Conservation (phyloP, 2,888 invertebrate species). For the Papilio elwesi region DNA sequence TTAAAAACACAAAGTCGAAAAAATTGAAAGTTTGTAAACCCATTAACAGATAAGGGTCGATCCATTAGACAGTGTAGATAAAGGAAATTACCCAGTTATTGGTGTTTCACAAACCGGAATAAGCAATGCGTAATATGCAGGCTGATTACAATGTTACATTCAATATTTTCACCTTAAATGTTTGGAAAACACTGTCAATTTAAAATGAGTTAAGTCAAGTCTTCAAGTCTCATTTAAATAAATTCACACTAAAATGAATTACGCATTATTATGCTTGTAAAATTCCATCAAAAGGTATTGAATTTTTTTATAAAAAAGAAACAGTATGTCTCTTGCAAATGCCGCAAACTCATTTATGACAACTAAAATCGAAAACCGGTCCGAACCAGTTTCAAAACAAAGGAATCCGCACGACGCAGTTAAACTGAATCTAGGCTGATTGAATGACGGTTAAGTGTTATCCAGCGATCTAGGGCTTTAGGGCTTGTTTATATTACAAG, state of each 20-base stretch:
- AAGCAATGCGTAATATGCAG: conserved; percentile 45
- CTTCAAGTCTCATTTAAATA: too few species aligned
- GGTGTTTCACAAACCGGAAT: conserved; percentile 42
- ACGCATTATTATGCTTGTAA: background rate
- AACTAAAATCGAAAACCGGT: conserved; percentile 42
- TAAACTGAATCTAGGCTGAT: conserved; percentile 54
- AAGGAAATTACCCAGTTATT: conserved; percentile 51
- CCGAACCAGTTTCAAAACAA: conserved; percentile 48
- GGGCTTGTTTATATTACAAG: conserved; percentile 47
- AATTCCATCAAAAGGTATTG: too few species aligned
- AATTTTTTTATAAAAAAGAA: background rate
- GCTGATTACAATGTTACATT: conserved; percentile 30
- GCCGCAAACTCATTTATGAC: conserved; percentile 34
- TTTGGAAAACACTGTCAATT: background rate
- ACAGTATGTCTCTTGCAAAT: conserved; percentile 17
- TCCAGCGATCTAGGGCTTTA: conserved; percentile 50
- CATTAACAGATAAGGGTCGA: conserved; percentile 63
- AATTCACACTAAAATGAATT: too few species aligned
- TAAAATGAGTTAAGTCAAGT: too few species aligned
- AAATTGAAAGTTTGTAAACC: conserved; percentile 59
- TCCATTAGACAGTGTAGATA: conserved; percentile 59
- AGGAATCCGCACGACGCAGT: conserved; percentile 49
- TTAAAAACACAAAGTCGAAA: conserved; percentile 47
- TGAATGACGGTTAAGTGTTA: conserved; percentile 50
- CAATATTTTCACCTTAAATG: conserved; percentile 30